Evolutionary conservation across 2,888 invertebrate species (phyloP).

Genomic region (Caenorhabditis uteleia): DNA sequence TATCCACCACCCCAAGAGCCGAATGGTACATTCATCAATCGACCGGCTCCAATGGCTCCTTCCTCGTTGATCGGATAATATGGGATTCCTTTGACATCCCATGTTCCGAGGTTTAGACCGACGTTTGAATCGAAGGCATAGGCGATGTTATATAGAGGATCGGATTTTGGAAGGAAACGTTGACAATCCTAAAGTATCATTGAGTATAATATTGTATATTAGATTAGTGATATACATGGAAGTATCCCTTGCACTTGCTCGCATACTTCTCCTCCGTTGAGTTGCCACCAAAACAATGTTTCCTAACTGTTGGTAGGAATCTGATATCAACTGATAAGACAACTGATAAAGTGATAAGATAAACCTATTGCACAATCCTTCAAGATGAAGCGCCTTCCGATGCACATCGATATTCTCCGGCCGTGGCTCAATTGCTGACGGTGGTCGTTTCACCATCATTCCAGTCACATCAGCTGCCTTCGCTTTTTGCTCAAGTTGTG

Average conservation of each 20-base stretch:
- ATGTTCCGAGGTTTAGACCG: conserved; percentile 56
- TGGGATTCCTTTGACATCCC: conserved; percentile 63
- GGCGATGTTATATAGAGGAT: conserved; percentile 58
- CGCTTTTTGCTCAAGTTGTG: conserved; percentile 24
- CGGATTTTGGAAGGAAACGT: conserved; percentile 53
- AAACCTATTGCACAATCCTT: conserved; percentile 25
- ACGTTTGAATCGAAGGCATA: conserved; percentile 56
- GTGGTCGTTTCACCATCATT: conserved; percentile 29
- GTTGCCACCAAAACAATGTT: conserved; percentile 43
- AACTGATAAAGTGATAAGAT: too few species aligned
- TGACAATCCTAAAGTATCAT: conserved; percentile 48
- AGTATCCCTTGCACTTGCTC: conserved; percentile 56
- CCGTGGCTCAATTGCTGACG: conserved; percentile 29
- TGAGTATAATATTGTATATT: background rate
- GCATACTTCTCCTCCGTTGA: conserved; percentile 47
- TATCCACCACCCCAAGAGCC: conserved; percentile 66
- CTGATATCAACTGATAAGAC: too few species aligned
- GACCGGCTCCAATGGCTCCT: conserved; percentile 59
- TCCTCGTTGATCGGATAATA: conserved; percentile 64
- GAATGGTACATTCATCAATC: conserved; percentile 55
- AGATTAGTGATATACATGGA: conserved; percentile 39
- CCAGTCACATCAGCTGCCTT: conserved; percentile 26
- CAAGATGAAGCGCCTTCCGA: conserved; percentile 33
- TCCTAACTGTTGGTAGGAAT: conserved; percentile 49
- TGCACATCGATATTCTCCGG: conserved; percentile 35